Evolutionary conservation across 2,113 vertebrate genomes (phyloP).

Genomic region (Patagioenas fasciata): DNA sequence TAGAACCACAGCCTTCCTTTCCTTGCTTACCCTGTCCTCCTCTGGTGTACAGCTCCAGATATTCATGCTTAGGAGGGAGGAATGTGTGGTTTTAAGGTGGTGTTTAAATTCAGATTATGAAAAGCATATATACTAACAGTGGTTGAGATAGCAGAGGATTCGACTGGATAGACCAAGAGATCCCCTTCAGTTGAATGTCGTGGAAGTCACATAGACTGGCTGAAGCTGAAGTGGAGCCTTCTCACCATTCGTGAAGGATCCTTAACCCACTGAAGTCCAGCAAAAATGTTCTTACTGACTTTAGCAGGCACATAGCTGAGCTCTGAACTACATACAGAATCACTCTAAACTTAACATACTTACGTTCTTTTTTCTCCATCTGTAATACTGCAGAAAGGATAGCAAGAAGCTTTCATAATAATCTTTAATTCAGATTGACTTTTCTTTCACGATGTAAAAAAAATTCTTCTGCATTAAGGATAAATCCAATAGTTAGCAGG

Average conservation of each 20-base stretch:
- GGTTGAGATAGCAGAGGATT: background rate
- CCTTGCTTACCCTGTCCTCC: background rate
- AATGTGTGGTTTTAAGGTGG: background rate
- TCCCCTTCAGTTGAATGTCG: background rate
- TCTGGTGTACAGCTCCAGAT: background rate
- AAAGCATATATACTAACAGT: background rate
- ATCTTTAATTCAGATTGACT: background rate
- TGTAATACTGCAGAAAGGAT: background rate
- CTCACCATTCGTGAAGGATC: background rate
- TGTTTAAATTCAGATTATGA: background rate
- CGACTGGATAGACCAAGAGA: background rate
- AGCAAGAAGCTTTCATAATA: background rate
- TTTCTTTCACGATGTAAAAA: background rate
- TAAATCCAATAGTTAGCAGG: background rate
- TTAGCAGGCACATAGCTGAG: background rate
- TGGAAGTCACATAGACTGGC: rapidly evolving
- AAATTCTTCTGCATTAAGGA: background rate
- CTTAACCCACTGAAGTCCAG: background rate
- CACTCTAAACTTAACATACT: background rate
- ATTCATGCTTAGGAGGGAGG: background rate
- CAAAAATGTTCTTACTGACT: background rate
- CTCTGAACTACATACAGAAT: background rate
- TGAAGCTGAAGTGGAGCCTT: background rate
- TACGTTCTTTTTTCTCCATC: background rate
- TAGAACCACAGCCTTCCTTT: background rate